Evolutionary conservation across 2,113 vertebrate species (phyloP), one percentile per base, ranked within the genome.

Genomic region (Rhineura floridana): DNA sequence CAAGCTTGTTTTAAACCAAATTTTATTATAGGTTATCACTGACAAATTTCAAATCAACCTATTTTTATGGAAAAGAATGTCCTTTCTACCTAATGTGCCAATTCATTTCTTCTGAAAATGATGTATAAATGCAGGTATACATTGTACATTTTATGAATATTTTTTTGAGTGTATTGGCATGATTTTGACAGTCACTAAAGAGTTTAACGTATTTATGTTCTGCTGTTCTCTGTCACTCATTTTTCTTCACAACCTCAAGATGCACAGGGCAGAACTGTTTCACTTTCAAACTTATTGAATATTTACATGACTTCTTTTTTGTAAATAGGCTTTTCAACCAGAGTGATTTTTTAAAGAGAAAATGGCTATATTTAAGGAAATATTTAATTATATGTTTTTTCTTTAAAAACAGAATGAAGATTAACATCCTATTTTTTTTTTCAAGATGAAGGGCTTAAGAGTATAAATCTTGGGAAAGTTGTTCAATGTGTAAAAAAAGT

Each of bases 311-410:
- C 65, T 93, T 21, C n/a, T 70, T 72, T 62, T 36, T 76, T 84
- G 39, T 94, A 94, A 85, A 88, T 91, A 91, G 80, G 81, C 44
- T 46, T 63, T 76, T 86, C 81, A 89, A 52, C 52, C 72, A 75
- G 88, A 87, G 88, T 93, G 84, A 90, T 83, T 94, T 96, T 96
- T 95, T 95, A 95, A 90, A 84, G 42, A 48, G 1, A 86, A 89
- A 94, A 93, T 93, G 91, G 59, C 89, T 96, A 48, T 96, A 96
- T 97, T 97, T 96, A 95, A 96, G 84, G 83, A 55, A 89, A 93
- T 95, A 83, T 91, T 84, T 93, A 95, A 89, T 79, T 92, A 92
- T 95, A 94, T 97, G 96, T 97, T 96, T 96, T 97, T 97, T 95
- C 86, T 90, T 94, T 91, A 82, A 92, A 94, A 93, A 6, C 83